Evolutionary conservation across 1,140 invertebrate species (phyloP).

Genomic region (Lordiphosa stackelbergi): DNA sequence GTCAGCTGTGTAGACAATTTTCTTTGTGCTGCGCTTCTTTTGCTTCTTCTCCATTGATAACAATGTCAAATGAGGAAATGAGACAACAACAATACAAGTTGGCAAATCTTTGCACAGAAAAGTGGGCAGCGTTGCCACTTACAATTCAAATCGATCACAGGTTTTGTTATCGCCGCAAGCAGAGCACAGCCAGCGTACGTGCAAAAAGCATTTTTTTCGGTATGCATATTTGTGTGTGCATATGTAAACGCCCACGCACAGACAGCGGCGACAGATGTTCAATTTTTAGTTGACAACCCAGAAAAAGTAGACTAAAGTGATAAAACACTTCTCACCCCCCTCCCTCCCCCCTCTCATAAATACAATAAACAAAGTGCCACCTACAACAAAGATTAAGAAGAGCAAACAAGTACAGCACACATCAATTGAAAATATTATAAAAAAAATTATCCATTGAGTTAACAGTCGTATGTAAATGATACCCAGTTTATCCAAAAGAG

Average conservation of each 20-base stretch:
- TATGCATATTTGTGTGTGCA: neutral
- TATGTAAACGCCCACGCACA: conserved; percentile 6
- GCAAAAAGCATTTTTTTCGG: conserved; percentile 10
- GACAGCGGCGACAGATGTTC: conserved; percentile 11
- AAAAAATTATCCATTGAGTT: no score
- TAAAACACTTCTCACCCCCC: conserved; percentile 5
- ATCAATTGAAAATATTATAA: no score
- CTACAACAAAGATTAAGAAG: no score
- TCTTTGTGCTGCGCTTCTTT: conserved; percentile 57
- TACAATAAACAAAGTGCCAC: conserved; percentile 1
- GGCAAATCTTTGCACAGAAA: conserved; percentile 24
- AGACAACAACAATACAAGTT: conserved; percentile 19
- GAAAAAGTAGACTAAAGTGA: conserved; percentile 24
- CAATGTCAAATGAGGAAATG: conserved; percentile 53
- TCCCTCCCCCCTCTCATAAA: no score
- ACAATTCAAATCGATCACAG: conserved; percentile 8
- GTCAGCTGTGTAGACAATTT: conserved; percentile 64
- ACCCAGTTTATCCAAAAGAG: no score
- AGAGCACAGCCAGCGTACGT: neutral
- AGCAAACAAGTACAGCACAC: conserved; percentile 4
- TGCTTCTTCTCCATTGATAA: conserved; percentile 45
- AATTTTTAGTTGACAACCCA: conserved; percentile 10
- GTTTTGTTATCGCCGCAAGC: neutral
- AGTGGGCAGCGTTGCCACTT: conserved; percentile 15
- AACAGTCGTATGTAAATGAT: no score